Conservation (phyloP, 2,888 invertebrate genomes). For the Oligia fasciuncula region DNA sequence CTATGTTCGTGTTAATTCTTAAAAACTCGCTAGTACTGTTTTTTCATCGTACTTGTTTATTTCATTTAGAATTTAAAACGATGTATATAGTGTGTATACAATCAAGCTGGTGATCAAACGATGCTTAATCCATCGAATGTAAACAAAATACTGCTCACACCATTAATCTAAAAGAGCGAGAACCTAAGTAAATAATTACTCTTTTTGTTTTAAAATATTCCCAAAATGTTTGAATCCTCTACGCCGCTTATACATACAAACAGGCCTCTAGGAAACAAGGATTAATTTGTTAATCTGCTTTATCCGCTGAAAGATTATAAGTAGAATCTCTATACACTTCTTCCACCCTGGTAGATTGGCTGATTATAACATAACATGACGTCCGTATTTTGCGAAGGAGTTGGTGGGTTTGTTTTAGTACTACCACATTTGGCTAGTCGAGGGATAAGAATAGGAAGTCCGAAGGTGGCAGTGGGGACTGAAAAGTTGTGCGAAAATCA, state of each 20-base stretch:
- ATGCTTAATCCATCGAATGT: neutral
- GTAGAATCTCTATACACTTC: conserved; percentile 17
- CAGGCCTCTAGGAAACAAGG: conserved; percentile 40
- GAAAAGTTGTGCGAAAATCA: neutral
- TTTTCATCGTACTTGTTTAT: neutral
- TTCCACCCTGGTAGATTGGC: neutral
- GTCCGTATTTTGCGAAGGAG: no score
- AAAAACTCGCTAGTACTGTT: neutral
- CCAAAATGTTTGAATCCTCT: conserved; percentile 37
- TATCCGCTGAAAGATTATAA: conserved; percentile 26
- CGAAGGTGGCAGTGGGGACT: neutral
- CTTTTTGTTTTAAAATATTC: conserved; percentile 51
- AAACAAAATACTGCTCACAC: conserved; percentile 32
- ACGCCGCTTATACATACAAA: conserved; percentile 27
- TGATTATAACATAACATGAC: neutral
- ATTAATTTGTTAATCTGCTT: conserved; percentile 48
- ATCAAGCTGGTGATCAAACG: neutral
- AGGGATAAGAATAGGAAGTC: neutral
- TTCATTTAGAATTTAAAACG: neutral
- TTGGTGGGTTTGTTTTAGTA: neutral
- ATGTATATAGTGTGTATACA: neutral
- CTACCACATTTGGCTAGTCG: neutral
- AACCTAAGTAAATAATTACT: conserved; percentile 42
- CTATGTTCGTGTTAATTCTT: neutral
- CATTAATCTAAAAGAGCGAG: conserved; percentile 19